Conservation (phyloP, 2,888 invertebrate species). For the Xylota sylvarum region DNA sequence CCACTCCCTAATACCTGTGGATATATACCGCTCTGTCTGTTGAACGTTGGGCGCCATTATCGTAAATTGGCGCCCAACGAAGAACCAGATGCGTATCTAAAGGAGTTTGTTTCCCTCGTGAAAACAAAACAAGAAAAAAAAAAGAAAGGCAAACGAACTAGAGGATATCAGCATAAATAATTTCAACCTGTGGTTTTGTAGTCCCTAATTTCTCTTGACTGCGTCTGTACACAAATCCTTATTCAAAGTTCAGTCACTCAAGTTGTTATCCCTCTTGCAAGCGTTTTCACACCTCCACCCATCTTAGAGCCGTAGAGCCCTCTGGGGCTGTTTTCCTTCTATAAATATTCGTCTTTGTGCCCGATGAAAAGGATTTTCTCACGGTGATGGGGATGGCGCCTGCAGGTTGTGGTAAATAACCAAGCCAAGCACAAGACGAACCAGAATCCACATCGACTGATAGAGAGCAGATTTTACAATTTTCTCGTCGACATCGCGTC, state of each 20-base stretch:
- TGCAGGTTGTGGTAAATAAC: conserved; percentile 51
- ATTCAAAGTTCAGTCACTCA: conserved; percentile 42
- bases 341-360: conserved; percentile 45
- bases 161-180: conserved; percentile 52
- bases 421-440: conserved; percentile 31
- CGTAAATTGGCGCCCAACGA: conserved; percentile 30
- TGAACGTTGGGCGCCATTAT: conserved; percentile 6
- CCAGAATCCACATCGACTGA: conserved; percentile 58
- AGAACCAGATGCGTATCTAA: conserved; percentile 12
- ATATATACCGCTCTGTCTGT: neutral
- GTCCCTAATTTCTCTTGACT: conserved; percentile 57
- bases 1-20: neutral
- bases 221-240: conserved; percentile 43
- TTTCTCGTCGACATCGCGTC: conserved; percentile 50
- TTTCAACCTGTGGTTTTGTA: conserved; percentile 46
- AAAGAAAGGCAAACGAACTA: conserved; percentile 19
- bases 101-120: neutral
- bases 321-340: conserved; percentile 19
- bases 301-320: conserved; percentile 3
- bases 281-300: conserved; percentile 50
- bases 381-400: conserved; percentile 41
- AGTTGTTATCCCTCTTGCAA: conserved; percentile 47
- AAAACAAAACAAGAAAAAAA: neutral
- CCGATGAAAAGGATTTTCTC: conserved; percentile 54
- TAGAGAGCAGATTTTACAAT: conserved; percentile 68